Evolutionary conservation across 2,888 invertebrate genomes (phyloP), one percentile per base, ranked within the genome.

Genomic region (Tipula vernalis): DNA sequence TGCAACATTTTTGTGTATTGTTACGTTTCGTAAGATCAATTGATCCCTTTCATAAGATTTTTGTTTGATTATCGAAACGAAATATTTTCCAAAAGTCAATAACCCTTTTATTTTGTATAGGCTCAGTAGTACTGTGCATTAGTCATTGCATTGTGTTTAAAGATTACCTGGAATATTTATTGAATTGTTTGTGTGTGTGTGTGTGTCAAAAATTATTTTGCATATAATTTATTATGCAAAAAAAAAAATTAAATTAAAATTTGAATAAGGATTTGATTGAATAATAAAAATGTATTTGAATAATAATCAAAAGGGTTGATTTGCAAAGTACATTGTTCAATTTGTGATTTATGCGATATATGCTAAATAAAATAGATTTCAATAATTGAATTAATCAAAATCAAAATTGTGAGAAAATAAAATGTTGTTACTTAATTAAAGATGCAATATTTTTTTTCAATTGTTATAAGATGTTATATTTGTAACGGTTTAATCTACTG

Each of bases 241-340:
- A 71, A 71, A 71, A 71, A 71, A 71, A 71, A 28, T 28, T 28
- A 28, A 71, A 71, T 28, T 51, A 51, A 44, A 44, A 51, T 51
- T 71, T 71, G 71, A 71, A 71, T 71, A 71, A 71, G 71, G 71
- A 71, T 71, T 71, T 71, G 71, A 71, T 71, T 71, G 71, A 71
- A 71, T 71, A 71, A 71, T 71, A 71, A 71, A 39, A 71, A 71
- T 12, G 71, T 18, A 71, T 71, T 71, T 18, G 71, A 28, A 71
- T 28, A 18, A 6, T 71, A 18, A 71, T 71, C 71, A 71, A 71
- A 71, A 71, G 71, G 71, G 71, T 71, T 71, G 71, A 71, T 71
- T 71, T 71, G 71, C 71, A 71, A 71, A 71, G 18, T 71, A 28
- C 28, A 71, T 71, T 71, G 71, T 71, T 71, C 71, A 3, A 28